These are phyloP conservation scores for Leptinotarsa haldemani DNA, from an alignment of 2,888 invertebrate species.

Conservation along the genomic window DNA sequence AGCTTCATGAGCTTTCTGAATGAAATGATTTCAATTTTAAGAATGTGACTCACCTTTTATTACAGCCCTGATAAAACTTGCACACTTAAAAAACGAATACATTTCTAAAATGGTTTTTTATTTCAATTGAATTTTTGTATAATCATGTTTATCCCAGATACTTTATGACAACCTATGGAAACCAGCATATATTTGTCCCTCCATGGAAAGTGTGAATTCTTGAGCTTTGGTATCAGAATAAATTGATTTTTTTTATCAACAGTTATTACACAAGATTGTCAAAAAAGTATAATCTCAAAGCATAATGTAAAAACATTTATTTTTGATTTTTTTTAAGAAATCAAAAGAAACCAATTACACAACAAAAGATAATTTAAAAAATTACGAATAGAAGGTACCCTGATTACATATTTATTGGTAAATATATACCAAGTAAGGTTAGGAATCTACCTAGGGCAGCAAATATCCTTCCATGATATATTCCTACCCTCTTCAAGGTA, in stretches of 20 bases:
- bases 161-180: no score
- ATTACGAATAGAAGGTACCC: slow-evolving; percentile 34
- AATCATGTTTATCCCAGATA: no score
- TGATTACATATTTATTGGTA: slow-evolving; percentile 32
- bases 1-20: no score
- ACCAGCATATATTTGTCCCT: no score
- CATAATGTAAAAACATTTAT: slow-evolving; percentile 16
- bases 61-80: no score
- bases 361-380: background rate
- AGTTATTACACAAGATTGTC: background rate
- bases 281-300: background rate
- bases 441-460: slow-evolving; percentile 5
- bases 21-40: no score
- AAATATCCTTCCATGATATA: slow-evolving; percentile 7
- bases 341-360: slow-evolving; percentile 15
- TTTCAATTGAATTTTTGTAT: no score
- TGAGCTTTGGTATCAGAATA: background rate
- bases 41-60: no score
- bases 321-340: slow-evolving; percentile 2
- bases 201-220: no score
- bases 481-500: slow-evolving; percentile 21
- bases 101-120: no score
- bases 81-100: no score
- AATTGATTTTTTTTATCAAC: background rate
- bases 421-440: background rate